Base-by-base conservation (phyloP, 2,113 vertebrate genomes). In the Naja naja region DNA sequence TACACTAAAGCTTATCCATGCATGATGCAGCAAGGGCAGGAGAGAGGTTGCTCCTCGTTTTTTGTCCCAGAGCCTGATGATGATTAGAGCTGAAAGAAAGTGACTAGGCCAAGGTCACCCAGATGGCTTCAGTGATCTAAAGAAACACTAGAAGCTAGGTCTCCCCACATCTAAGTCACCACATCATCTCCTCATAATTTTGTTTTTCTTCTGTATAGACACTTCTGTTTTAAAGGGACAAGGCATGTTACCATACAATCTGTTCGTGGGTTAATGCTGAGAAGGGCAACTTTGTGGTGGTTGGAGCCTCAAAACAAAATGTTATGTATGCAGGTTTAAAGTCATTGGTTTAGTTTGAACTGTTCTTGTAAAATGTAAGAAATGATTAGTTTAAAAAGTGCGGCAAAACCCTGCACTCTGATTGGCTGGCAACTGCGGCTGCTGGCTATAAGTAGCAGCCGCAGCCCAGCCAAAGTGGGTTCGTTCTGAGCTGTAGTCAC, bases 161-260 rank as follows among this genome's bases (percentile, higher is more conserved):
- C 74, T 81, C 69, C 69, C 69, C 6, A 18, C 69, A 81, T 39
- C 16, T 39, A 81, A 22, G 39, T 39, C 74, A 81, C 7, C 74
- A 3, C 74, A 43, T 81, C 39, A 20, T 39, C 18, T 3, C 7
- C 34, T 81, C 34, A 20, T 69, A 81, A 39, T 39, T 49, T 27
- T 2, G 3, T 86, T 86, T 87, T 56, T 12, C 43, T 16, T 91
- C 93, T 25, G 0, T 58, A 88, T 88, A 18, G 43, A 64, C 56
- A 30, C 30, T 91, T 91, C 95, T 92, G 11, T 60, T 60, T 88
- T 43, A 94, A 64, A 91, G n/a, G 90, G 2, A 87, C 3, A 90
- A 22, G 86, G 55, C 0, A 0, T 85, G 89, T 34, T 11, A 39
- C 91, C 81, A 53, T 23, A n/a, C n/a, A 18, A 69, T 34, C n/a